Conservation (phyloP, 2,113 vertebrate genomes). For the Phalacrocorax brasilianus region DNA sequence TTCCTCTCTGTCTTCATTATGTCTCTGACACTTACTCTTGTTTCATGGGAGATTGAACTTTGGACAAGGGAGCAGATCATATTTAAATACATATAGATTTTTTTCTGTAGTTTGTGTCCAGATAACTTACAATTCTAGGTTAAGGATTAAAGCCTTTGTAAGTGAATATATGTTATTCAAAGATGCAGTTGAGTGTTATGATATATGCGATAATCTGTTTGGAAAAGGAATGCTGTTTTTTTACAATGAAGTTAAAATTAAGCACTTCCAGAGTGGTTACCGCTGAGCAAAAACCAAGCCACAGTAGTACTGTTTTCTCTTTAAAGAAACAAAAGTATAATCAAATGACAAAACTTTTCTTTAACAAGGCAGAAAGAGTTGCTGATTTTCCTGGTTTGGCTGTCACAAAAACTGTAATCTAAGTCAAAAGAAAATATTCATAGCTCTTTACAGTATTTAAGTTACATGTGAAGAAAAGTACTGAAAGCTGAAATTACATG, state of each 20-base stretch:
- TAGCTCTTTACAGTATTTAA: neutral
- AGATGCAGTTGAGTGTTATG: neutral
- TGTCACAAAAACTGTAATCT: neutral
- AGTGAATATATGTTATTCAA: neutral
- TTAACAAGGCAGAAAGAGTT: neutral
- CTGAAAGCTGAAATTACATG: neutral
- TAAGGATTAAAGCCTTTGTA: neutral
- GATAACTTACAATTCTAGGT: neutral
- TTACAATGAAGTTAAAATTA: neutral
- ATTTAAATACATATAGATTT: neutral
- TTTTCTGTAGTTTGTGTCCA: neutral
- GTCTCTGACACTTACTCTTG: neutral
- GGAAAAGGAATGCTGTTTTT: neutral
- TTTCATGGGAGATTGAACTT: neutral
- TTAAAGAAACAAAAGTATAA: neutral
- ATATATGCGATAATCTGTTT: neutral
- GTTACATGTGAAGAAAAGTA: neutral
- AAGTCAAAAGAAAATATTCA: neutral
- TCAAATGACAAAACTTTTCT: neutral
- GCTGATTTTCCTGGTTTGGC: neutral
- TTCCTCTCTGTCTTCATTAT: neutral
- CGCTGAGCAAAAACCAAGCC: neutral
- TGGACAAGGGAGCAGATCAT: neutral
- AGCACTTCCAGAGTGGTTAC: neutral
- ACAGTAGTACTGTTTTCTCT: neutral